A percentile compares a stretch with the other conserved stretches of the same genome.
Evolutionary conservation across 1,140 invertebrate genomes (phyloP).

Genomic region (Chelonus insularis): DNA sequence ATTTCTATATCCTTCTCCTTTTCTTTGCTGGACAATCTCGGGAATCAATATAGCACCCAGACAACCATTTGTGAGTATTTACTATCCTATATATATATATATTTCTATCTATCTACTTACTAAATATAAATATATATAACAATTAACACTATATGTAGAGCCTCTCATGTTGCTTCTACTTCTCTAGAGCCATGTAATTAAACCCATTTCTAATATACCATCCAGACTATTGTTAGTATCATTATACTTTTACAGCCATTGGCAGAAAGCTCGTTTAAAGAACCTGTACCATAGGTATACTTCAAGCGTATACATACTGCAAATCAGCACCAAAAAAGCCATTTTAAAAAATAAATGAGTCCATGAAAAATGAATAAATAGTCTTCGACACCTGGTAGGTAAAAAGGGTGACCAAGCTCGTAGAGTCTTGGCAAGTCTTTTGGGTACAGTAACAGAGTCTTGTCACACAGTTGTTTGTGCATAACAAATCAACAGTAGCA

Average conservation of each 20-base stretch:
- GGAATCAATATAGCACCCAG: constrained; percentile 32
- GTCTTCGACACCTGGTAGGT: background rate
- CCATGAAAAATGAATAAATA: constrained; percentile 3
- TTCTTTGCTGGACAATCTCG: constrained; percentile 29
- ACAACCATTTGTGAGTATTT: constrained; percentile 21
- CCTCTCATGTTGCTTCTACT: constrained; percentile 36
- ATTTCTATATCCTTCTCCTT: background rate
- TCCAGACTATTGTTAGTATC: constrained; percentile 33
- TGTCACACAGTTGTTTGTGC: constrained; percentile 57
- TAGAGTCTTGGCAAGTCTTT: constrained; percentile 34
- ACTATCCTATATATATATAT: constrained; percentile 18
- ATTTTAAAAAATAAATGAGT: background rate
- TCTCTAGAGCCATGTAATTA: constrained; percentile 45
- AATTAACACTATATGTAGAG: constrained; percentile 9
- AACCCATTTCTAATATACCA: constrained; percentile 45
- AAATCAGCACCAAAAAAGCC: background rate
- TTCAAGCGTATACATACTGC: background rate
- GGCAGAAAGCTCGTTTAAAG: background rate
- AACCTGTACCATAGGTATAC: too few species aligned
- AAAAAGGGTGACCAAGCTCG: background rate
- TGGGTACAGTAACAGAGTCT: constrained; percentile 53
- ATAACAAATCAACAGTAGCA: constrained; percentile 43
- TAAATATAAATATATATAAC: constrained; percentile 24
- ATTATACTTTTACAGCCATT: constrained; percentile 3
- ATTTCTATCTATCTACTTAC: constrained; percentile 16